Evolutionary conservation across 2,113 vertebrate species (phyloP).

Genomic region (Sorex araneus): DNA sequence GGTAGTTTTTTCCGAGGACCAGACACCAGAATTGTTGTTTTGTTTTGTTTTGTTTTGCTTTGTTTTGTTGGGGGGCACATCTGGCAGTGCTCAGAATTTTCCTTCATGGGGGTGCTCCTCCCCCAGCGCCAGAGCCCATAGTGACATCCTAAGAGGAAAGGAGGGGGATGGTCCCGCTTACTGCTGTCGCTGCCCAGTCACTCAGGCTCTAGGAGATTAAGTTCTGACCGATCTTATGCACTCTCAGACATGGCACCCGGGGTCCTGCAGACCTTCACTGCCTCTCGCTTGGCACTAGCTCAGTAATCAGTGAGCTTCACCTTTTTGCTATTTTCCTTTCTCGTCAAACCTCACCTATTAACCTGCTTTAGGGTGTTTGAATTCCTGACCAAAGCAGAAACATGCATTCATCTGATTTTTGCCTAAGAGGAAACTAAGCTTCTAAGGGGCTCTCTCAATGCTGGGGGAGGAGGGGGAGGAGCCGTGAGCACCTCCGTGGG

Average conservation of each 20-base stretch:
- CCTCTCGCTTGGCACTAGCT: background rate
- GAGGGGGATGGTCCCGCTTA: too few species aligned
- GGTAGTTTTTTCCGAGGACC: background rate
- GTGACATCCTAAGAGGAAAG: too few species aligned
- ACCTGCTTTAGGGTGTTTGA: background rate
- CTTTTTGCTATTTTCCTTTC: background rate
- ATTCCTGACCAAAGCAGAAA: constrained; percentile 38
- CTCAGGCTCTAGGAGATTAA: background rate
- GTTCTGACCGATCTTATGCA: background rate
- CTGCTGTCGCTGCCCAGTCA: too few species aligned
- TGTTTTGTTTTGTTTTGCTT: background rate
- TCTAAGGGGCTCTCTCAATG: background rate
- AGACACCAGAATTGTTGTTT: background rate
- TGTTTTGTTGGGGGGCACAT: too few species aligned
- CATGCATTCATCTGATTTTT: background rate
- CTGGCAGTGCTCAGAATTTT: too few species aligned
- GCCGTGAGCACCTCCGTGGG: background rate
- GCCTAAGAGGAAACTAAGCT: background rate
- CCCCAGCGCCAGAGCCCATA: too few species aligned
- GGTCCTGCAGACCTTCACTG: background rate
- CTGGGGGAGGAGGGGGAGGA: too few species aligned
- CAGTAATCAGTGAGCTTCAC: background rate
- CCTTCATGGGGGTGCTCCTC: too few species aligned
- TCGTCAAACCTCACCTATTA: background rate
- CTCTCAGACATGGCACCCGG: background rate